Conservation (phyloP, 2,797 vertebrate genomes). For the Cyclopterus lumpus region DNA sequence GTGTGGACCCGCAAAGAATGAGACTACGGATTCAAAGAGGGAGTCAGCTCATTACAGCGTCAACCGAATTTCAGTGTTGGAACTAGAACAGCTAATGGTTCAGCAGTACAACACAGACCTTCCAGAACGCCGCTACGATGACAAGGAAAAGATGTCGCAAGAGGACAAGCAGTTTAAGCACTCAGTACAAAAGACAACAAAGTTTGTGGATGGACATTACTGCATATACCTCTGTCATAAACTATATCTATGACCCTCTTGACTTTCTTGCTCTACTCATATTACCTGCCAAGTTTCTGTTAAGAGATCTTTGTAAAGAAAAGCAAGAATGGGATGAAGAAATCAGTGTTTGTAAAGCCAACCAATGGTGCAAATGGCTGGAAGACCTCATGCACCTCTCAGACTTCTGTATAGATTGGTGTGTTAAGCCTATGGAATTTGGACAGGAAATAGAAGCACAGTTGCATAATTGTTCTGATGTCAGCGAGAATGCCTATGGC, state of each 20-base stretch:
- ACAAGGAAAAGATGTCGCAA: too few species aligned
- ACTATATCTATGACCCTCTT: background rate
- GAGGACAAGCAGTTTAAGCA: too few species aligned
- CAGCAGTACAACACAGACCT: too few species aligned
- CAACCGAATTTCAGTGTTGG: too few species aligned
- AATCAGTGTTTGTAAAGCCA: background rate
- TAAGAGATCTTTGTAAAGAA: constrained; percentile 6
- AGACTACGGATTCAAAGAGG: too few species aligned
- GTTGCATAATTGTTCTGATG: background rate
- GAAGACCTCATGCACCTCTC: background rate
- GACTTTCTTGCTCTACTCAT: background rate
- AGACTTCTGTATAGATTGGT: background rate
- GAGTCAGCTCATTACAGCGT: too few species aligned
- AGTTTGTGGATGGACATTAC: too few species aligned
- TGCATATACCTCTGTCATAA: background rate
- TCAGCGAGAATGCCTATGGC: background rate
- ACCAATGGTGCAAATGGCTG: background rate
- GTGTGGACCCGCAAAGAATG: too few species aligned
- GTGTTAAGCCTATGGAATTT: background rate
- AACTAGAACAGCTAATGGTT: too few species aligned
- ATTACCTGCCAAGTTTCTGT: background rate
- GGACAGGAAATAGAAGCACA: background rate
- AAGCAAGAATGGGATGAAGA: constrained; percentile 2
- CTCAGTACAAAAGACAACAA: too few species aligned
- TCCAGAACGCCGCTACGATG: too few species aligned